Evolutionary conservation across 2,113 vertebrate genomes (phyloP).

Genomic region (Lates calcarifer): DNA sequence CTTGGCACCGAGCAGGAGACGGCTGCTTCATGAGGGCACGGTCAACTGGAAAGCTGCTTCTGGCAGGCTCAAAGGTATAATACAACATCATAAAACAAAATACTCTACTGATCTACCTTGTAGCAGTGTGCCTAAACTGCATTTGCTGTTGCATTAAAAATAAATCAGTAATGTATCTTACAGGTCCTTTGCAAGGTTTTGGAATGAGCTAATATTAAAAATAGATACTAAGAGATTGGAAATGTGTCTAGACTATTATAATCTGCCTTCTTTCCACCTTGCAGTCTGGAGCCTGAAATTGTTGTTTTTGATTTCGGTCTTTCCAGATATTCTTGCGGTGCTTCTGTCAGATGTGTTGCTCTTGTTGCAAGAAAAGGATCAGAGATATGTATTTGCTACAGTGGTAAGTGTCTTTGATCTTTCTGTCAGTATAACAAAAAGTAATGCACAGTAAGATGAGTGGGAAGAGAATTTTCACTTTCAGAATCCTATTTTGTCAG

Average conservation of each 20-base stretch:
- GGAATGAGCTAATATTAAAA: background rate
- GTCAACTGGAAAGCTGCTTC: constrained; percentile 95
- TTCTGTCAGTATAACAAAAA: background rate
- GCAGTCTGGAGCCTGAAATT: background rate
- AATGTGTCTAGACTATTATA: background rate
- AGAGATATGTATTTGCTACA: constrained; percentile 92
- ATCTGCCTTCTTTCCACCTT: background rate
- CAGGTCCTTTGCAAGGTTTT: background rate
- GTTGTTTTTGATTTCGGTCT: background rate
- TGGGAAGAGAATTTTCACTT: too few species aligned
- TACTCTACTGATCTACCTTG: background rate
- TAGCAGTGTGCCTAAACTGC: background rate
- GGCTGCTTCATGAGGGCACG: constrained; percentile 88
- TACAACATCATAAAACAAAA: background rate
- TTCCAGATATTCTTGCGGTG: constrained; percentile 92
- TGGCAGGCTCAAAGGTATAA: constrained; percentile 92
- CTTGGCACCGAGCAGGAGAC: constrained; percentile 82
- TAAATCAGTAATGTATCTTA: background rate
- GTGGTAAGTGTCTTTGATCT: constrained; percentile 86
- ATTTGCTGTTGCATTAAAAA: background rate
- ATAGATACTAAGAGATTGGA: background rate
- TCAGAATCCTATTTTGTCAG: background rate
- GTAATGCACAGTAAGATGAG: background rate
- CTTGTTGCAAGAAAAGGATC: constrained; percentile 97
- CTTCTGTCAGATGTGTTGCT: constrained; percentile 93